These are phyloP conservation scores for Tachysurus fulvidraco DNA, from an alignment of 2,113 vertebrate genomes.

Conservation along the genomic window DNA sequence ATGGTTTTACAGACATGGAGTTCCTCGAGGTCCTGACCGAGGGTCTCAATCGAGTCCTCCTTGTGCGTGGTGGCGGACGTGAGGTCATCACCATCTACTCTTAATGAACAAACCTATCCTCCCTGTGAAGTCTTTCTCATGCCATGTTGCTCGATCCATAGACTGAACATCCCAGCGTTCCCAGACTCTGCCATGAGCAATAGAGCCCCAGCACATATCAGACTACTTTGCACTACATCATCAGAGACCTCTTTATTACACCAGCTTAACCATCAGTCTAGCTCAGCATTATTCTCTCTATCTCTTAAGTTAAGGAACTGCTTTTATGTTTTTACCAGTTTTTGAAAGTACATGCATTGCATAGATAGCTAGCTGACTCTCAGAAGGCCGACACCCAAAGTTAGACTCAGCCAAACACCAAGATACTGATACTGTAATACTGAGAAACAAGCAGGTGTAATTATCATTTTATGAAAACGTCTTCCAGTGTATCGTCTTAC, in stretches of 20 bases:
- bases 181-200: slow-evolving; percentile 50
- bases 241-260: slow-evolving; percentile 46
- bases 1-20: slow-evolving; percentile 86
- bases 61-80: slow-evolving; percentile 94
- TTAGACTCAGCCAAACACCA: slow-evolving; percentile 22
- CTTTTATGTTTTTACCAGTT: neutral
- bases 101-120: slow-evolving; percentile 69
- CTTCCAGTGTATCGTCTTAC: slow-evolving; percentile 47
- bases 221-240: slow-evolving; percentile 57
- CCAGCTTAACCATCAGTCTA: slow-evolving; percentile 49
- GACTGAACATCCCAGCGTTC: slow-evolving; percentile 26
- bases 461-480: slow-evolving; percentile 31
- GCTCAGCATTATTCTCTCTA: slow-evolving; percentile 14
- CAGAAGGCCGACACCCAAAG: slow-evolving; percentile 34
- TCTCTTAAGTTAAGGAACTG: neutral
- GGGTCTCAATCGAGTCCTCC: slow-evolving; percentile 91
- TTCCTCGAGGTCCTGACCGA: slow-evolving; percentile 97
- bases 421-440: slow-evolving; percentile 24
- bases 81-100: slow-evolving; percentile 99
- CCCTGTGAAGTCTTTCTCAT: slow-evolving; percentile 27
- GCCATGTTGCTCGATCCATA: slow-evolving; percentile 36
- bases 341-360: neutral
- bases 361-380: slow-evolving; percentile 1
- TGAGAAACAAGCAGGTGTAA: slow-evolving; percentile 19
- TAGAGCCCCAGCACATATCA: slow-evolving; percentile 57